Base-by-base conservation (phyloP, 2,888 invertebrate genomes). In the Athalia cordata region DNA sequence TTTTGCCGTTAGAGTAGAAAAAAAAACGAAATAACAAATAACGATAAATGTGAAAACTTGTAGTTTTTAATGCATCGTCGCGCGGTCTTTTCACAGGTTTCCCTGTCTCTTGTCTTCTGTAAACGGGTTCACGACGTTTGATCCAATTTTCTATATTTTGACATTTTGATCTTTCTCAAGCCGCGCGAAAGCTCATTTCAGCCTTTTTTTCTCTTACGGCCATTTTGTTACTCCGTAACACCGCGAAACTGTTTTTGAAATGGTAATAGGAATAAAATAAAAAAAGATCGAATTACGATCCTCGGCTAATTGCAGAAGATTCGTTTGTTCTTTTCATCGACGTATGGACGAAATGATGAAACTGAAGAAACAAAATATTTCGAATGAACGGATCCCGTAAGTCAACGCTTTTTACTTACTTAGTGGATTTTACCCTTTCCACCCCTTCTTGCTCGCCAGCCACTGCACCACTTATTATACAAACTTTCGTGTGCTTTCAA, bases 371-470 rank as follows among this genome's bases (percentile, higher is more conserved):
- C 29, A 29, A 29, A 29, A 29, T 29, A 45, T 13, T 59, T 72
- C 75, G 50, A 64, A 75, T 50, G 64, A 75, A 75, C 75, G 62
- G 49, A 50, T 62, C 50, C 49, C 50, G 62, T 7, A 6, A 64
- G 62, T 75, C 62, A 50, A 50, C 75, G 43, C 75, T 49, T 64
- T 75, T 61, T 75, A 75, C 61, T 64, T 75, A 75, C 61, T 64
- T 75, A 75, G 75, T 75, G 62, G 75, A 75, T 75, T 59, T 75
- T 52, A 75, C 61, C 61, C 62, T 50, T 50, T 62, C 64, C 62
- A 83, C 85, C 85, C 84, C 85, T 86, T 85, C 85, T 87, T 87
- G 88, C 87, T 88, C 87, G 88, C 87, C 86, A 87, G 84, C 86
- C 88, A 87, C 87, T 88, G 88, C 88, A 88, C 88, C 84, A 86